These are phyloP conservation scores for Hemithea aestivaria DNA, from an alignment of 2,888 invertebrate genomes.

Conservation along the genomic window DNA sequence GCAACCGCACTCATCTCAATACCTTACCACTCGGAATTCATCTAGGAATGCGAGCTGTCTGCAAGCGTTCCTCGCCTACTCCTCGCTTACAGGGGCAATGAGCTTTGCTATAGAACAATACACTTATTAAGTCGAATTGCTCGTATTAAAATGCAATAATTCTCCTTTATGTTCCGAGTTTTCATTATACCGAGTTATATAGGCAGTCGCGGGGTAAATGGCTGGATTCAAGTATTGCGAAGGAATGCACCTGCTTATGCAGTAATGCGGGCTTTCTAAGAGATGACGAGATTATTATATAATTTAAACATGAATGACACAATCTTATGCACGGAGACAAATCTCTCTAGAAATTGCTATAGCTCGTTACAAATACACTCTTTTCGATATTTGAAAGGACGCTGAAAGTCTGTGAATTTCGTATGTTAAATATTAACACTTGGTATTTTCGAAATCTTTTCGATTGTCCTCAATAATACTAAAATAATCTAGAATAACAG, in stretches of 20 bases:
- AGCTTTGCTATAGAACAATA: slow-evolving; percentile 31
- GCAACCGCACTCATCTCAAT: slow-evolving; percentile 40
- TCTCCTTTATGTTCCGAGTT: not conserved
- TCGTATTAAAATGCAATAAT: slow-evolving; percentile 5
- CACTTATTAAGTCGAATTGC: slow-evolving; percentile 16
- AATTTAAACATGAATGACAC: slow-evolving; percentile 8
- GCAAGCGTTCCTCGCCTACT: slow-evolving; percentile 32
- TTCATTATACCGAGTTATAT: too few relatives aligned
- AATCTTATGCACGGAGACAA: slow-evolving; percentile 9
- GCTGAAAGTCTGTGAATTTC: too few relatives aligned
- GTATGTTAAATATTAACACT: too few relatives aligned
- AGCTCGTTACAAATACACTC: slow-evolving; percentile 5
- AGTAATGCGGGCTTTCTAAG: slow-evolving; percentile 10
- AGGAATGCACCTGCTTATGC: slow-evolving; percentile 5
- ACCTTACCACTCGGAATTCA: slow-evolving; percentile 56
- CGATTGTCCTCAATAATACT: too few relatives aligned
- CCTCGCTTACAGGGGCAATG: slow-evolving; percentile 19
- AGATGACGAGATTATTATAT: slow-evolving; percentile 9
- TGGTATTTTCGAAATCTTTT: too few relatives aligned
- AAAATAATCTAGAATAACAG: too few relatives aligned
- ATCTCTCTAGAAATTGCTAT: slow-evolving; percentile 1
- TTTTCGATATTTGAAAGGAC: slow-evolving; percentile 2
- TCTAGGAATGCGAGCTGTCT: slow-evolving; percentile 55
- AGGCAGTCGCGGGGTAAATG: too few relatives aligned
- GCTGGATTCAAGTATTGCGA: not conserved